phyloP scores from a whole-genome alignment of 2,888 invertebrate species.

The Harpagoxenus sublaevis region DNA sequence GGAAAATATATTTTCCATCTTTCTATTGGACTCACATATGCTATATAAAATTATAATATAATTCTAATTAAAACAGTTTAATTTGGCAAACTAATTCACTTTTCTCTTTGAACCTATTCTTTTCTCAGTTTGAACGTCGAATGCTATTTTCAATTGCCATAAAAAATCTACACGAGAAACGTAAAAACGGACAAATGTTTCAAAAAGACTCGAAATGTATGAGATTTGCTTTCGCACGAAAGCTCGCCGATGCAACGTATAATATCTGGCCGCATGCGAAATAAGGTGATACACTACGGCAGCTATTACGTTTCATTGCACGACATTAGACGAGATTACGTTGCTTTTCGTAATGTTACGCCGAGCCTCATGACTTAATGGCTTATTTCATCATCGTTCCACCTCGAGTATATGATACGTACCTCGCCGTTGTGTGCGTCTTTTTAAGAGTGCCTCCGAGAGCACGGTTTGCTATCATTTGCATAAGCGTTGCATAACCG shows the following conservation, averaged over 20 bases:
- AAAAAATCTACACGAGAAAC: not conserved
- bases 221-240: not conserved
- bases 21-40: not conserved
- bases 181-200: not conserved
- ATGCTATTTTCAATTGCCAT: not conserved
- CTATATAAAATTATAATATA: not conserved
- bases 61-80: not conserved
- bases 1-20: not conserved
- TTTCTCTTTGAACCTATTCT: not conserved
- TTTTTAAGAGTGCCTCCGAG: constrained; percentile 30
- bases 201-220: not conserved
- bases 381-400: constrained; percentile 72
- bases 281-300: constrained; percentile 69
- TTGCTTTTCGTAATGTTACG: constrained; percentile 67
- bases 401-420: constrained; percentile 27
- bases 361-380: constrained; percentile 65
- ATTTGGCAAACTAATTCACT: not conserved
- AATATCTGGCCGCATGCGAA: constrained; percentile 56
- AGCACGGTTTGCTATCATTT: constrained; percentile 25
- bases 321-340: constrained; percentile 76
- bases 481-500: constrained; percentile 46
- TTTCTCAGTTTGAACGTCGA: not conserved
- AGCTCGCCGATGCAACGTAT: constrained; percentile 13
- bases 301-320: constrained; percentile 73
- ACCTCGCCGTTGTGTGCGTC: not conserved